phyloP scores from a whole-genome alignment of 2,797 vertebrate genomes.

The Corythornis leucogaster region DNA sequence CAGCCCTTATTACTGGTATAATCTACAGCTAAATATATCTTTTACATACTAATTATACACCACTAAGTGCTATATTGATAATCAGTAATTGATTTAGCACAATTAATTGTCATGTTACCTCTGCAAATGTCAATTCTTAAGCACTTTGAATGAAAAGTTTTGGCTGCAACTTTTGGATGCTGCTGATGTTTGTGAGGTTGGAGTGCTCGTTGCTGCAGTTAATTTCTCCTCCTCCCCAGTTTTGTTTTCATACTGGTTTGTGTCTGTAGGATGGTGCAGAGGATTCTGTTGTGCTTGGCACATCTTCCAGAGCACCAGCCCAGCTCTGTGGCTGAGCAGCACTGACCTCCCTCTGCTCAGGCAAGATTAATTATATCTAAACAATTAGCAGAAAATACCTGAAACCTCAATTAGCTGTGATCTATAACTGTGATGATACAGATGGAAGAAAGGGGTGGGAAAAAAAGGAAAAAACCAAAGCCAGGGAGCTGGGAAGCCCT shows the following conservation, averaged over 20 bases:
- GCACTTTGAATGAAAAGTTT: neutral
- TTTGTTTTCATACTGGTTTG: no score
- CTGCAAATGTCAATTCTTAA: conserved; percentile 20
- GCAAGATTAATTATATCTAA: neutral
- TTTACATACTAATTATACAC: conserved; percentile 71
- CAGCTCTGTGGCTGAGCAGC: neutral
- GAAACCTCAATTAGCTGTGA: neutral
- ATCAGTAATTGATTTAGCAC: conserved; percentile 78
- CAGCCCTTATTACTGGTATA: conserved; percentile 73
- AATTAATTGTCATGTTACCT: conserved; percentile 49
- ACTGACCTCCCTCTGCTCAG: neutral
- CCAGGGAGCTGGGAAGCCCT: neutral
- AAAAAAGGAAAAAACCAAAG: no score
- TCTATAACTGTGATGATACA: neutral
- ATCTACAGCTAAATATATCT: conserved; percentile 77
- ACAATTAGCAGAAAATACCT: neutral
- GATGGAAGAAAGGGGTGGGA: neutral
- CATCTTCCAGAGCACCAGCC: neutral
- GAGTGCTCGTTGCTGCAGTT: fast-evolving
- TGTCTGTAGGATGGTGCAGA: fast-evolving
- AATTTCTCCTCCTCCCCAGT: neutral
- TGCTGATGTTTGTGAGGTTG: neutral
- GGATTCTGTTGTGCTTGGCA: fast-evolving
- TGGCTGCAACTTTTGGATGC: neutral
- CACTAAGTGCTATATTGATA: conserved; percentile 73